Evolutionary conservation across 2,797 vertebrate genomes (phyloP).

Genomic region (Eutrigla gurnardus): DNA sequence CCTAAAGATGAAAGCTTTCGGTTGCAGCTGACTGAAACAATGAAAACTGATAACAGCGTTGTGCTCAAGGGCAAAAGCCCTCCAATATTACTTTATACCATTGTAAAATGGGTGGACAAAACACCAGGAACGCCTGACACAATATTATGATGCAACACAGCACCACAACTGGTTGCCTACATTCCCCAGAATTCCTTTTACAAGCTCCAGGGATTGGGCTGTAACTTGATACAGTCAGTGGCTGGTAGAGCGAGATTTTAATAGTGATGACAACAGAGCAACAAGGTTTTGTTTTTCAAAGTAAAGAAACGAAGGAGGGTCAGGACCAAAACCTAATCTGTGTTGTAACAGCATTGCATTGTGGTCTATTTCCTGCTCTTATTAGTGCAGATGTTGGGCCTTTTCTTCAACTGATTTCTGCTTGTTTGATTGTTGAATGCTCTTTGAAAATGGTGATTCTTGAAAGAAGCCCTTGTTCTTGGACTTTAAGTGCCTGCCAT

Average conservation of each 20-base stretch:
- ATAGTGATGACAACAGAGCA: not conserved
- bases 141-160: not conserved
- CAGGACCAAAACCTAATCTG: not conserved
- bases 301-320: not conserved
- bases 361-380: not conserved
- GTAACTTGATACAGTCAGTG: not conserved
- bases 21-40: slow-evolving; percentile 15
- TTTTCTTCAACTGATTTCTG: not conserved
- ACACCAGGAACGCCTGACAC: not conserved
- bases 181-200: slow-evolving; percentile 12
- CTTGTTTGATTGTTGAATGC: not conserved
- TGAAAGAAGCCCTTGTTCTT: not conserved
- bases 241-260: not conserved
- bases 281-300: too few relatives aligned
- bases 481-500: not conserved
- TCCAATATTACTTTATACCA: not conserved
- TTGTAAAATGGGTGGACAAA: not conserved
- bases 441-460: slow-evolving; percentile 2
- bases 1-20: slow-evolving; percentile 21
- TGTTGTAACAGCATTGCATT: not conserved
- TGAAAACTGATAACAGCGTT: slow-evolving; percentile 22
- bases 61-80: slow-evolving; percentile 25
- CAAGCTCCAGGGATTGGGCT: not conserved
- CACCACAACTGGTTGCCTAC: not conserved
- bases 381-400: not conserved